phyloP scores from a whole-genome alignment of 2,888 invertebrate species.

The Schizotus pectinicornis region DNA sequence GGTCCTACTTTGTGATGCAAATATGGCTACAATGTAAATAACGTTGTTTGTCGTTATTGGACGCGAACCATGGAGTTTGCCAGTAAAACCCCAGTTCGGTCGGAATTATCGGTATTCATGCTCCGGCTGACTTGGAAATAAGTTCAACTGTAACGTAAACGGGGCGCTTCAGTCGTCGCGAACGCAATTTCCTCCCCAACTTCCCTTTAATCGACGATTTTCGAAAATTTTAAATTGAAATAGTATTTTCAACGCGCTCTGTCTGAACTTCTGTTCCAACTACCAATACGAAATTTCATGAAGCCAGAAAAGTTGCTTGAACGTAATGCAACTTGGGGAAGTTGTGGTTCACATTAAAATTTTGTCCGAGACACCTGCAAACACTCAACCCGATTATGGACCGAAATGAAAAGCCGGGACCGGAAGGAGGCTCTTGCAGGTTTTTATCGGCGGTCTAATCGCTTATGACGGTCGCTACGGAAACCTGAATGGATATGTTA shows the following conservation, averaged over 20 bases:
- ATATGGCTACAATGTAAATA: constrained; percentile 30
- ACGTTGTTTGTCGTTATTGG: constrained; percentile 32
- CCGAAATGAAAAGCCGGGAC: no score
- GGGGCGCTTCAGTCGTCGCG: constrained; percentile 19
- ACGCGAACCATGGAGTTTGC: constrained; percentile 20
- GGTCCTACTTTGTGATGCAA: constrained; percentile 29
- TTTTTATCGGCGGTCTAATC: no score
- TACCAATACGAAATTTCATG: constrained; percentile 9
- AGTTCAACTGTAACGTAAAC: constrained; percentile 24
- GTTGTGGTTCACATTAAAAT: no score
- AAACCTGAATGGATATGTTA: no score
- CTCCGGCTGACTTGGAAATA: constrained; percentile 18
- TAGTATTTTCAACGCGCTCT: constrained; percentile 5
- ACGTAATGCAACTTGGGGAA: no score
- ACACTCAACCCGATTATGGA: no score
- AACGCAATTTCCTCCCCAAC: constrained; percentile 26
- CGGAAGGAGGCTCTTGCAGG: no score
- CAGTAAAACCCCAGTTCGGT: constrained; percentile 24
- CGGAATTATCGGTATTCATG: constrained; percentile 25
- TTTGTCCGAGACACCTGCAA: no score
- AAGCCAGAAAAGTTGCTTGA: background rate
- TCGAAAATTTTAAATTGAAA: constrained; percentile 22
- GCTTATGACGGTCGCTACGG: no score
- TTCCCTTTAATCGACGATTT: constrained; percentile 23
- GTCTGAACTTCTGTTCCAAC: constrained; percentile 16